Percentiles rank a stretch among this genome's conserved stretches.
These are phyloP conservation scores for Elaeidobius kamerunicus DNA, from an alignment of 2,888 invertebrate species.

Conservation along the genomic window DNA sequence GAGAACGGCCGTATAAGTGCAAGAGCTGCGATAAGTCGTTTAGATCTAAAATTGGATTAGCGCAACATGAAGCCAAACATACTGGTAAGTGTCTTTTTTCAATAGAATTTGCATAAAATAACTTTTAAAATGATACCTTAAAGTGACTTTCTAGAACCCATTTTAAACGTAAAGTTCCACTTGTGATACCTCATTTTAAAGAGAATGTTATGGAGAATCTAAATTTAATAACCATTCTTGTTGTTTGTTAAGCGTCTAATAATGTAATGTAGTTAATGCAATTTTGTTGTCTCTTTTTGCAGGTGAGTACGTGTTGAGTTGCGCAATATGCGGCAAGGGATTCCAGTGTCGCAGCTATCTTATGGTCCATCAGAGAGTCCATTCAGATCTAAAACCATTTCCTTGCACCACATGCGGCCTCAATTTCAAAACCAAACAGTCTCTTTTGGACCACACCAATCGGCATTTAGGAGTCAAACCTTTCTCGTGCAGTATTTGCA, in stretches of 20 bases:
- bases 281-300: conserved; percentile 21
- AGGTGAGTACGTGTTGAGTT: conserved; percentile 54
- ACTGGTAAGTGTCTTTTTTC: conserved; percentile 45
- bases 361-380: conserved; percentile 59
- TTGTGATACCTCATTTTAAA: too few relatives aligned
- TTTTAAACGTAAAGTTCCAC: too few relatives aligned
- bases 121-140: too few relatives aligned
- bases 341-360: conserved; percentile 61
- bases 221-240: too few relatives aligned
- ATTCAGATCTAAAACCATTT: conserved; percentile 58
- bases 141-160: too few relatives aligned
- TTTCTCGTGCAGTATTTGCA: conserved; percentile 57
- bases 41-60: conserved; percentile 58
- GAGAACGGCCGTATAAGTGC: conserved; percentile 59
- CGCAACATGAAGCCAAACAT: conserved; percentile 60
- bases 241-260: too few relatives aligned
- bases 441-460: conserved; percentile 58
- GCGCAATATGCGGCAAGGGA: conserved; percentile 59
- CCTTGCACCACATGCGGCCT: conserved; percentile 57
- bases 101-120: too few relatives aligned
- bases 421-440: conserved; percentile 60
- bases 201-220: too few relatives aligned
- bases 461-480: conserved; percentile 60
- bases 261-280: too few relatives aligned
- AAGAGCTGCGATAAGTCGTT: conserved; percentile 57